A percentile compares a stretch with the other conserved stretches of the same genome.
Evolutionary conservation across 2,797 vertebrate genomes (phyloP).

Genomic region (Pseudotriccus pelzelni): DNA sequence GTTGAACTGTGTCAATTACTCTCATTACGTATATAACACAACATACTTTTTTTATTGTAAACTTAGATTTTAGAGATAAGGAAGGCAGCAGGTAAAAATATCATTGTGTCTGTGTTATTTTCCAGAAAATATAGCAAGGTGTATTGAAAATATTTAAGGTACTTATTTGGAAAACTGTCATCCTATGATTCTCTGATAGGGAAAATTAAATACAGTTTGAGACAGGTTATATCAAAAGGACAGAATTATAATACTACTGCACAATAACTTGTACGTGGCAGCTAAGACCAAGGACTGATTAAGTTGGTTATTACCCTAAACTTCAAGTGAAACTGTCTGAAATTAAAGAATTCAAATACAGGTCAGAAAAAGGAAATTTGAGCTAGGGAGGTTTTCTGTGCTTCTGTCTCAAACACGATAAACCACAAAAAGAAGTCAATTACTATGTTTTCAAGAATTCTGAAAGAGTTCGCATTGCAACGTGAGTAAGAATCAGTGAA

Average conservation of each 20-base stretch:
- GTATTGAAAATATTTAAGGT: not conserved
- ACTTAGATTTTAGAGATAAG: not conserved
- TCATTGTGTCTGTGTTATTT: not conserved
- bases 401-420: not conserved
- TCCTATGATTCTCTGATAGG: not conserved
- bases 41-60: not conserved
- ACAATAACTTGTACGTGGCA: not conserved
- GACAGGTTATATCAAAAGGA: not conserved
- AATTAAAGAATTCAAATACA: not conserved
- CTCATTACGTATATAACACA: not conserved
- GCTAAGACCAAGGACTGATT: not conserved
- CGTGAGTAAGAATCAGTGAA: not conserved
- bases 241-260: not conserved
- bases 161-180: not conserved
- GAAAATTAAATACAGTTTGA: not conserved
- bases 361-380: not conserved
- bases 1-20: not conserved
- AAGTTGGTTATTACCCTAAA: not conserved
- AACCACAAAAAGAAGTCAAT: not conserved
- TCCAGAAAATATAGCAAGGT: not conserved
- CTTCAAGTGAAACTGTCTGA: not conserved
- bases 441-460: not conserved
- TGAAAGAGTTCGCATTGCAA: not conserved
- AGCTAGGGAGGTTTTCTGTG: not conserved
- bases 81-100: not conserved